A percentile compares a stretch with the other conserved stretches of the same genome.
Conservation (phyloP, 1,140 invertebrate species). For the Drosophila pallidifrons region DNA sequence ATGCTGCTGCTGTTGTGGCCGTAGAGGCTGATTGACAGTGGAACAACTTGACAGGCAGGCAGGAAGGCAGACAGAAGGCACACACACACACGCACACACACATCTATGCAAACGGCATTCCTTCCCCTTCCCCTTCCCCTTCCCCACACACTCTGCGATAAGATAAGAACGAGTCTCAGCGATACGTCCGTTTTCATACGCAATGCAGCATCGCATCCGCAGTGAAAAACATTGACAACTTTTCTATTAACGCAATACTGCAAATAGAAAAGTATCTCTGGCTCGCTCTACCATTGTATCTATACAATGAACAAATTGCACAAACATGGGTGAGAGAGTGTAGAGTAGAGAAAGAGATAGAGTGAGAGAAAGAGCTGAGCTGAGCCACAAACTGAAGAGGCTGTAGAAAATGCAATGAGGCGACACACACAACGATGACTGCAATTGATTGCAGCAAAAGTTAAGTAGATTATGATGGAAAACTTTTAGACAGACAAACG, state of each 20-base stretch:
- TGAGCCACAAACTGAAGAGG: conserved; percentile 40
- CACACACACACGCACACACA: conserved; percentile 9
- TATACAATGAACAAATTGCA: conserved; percentile 67
- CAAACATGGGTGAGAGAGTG: conserved; percentile 39
- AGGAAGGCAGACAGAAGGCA: conserved; percentile 14
- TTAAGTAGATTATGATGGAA: conserved; percentile 84
- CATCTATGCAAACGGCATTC: conserved; percentile 56
- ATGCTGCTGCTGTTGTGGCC: conserved; percentile 19
- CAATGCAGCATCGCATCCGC: conserved; percentile 25
- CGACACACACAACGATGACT: conserved; percentile 49
- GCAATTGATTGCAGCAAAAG: conserved; percentile 83
- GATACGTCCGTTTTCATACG: conserved; percentile 44
- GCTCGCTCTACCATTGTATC: conserved; percentile 57
- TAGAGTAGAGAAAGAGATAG: background rate
- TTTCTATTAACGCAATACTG: conserved; percentile 74
- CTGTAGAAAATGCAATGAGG: conserved; percentile 76
- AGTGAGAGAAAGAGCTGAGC: background rate
- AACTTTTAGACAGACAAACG: conserved; percentile 60
- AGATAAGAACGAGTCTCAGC: conserved; percentile 43
- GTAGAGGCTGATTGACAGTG: conserved; percentile 40
- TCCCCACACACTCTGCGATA: conserved; percentile 12
- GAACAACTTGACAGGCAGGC: conserved; percentile 44
- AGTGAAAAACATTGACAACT: conserved; percentile 74
- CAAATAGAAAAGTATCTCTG: conserved; percentile 30
- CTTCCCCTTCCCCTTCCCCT: background rate